Conservation (phyloP, 2,888 invertebrate species). For the Ecdyonurus torrentis region DNA sequence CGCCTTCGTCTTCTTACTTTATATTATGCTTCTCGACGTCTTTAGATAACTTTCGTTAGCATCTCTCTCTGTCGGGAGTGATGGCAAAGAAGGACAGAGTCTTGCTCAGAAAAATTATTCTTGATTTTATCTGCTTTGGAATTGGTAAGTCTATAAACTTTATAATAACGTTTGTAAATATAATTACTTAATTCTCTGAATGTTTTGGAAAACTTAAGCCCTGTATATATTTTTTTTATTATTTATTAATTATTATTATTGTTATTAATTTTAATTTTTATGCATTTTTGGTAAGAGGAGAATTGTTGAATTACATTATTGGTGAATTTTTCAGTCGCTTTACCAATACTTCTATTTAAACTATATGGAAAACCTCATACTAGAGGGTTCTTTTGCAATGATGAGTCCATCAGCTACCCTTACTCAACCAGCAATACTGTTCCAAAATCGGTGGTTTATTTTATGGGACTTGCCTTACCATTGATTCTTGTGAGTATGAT, state of each 20-base stretch:
- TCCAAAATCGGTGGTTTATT: slow-evolving; percentile 57
- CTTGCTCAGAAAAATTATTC: slow-evolving; percentile 43
- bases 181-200: slow-evolving; percentile 12
- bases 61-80: slow-evolving; percentile 28
- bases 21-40: slow-evolving; percentile 48
- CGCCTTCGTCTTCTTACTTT: slow-evolving; percentile 30
- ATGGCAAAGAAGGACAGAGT: slow-evolving; percentile 39
- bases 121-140: slow-evolving; percentile 48
- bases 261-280: no score
- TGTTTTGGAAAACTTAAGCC: no score
- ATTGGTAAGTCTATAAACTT: slow-evolving; percentile 39
- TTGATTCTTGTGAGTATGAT: slow-evolving; percentile 48
- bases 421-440: slow-evolving; percentile 70
- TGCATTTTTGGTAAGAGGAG: no score
- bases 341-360: slow-evolving; percentile 54
- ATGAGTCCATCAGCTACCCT: slow-evolving; percentile 80
- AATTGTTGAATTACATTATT: background rate
- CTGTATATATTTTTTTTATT: no score
- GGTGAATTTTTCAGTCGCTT: slow-evolving; percentile 45
- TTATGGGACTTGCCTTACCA: slow-evolving; percentile 57
- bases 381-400: slow-evolving; percentile 91
- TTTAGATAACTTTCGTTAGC: slow-evolving; percentile 35
- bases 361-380: slow-evolving; percentile 56
- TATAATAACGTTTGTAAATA: background rate
- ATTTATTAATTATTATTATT: no score